phyloP scores from a whole-genome alignment of 2,797 vertebrate species.

The Parauchenoglanis ngamensis region DNA sequence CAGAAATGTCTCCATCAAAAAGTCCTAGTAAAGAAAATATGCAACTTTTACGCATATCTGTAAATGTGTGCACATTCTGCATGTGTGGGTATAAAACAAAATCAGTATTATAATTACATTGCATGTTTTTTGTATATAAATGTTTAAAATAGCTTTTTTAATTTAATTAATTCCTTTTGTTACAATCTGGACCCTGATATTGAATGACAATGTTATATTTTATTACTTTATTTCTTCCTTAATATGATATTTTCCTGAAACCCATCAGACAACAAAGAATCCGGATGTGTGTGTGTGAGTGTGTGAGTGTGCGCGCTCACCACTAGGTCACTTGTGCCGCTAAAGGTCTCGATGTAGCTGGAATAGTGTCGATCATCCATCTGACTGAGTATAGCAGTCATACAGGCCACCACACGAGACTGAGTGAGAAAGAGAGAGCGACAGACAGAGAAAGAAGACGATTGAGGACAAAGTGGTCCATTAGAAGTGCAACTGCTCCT shows the following conservation, averaged over 20 bases:
- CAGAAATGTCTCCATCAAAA: slow-evolving; percentile 96
- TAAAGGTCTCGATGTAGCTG: slow-evolving; percentile 90
- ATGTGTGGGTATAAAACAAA: neutral
- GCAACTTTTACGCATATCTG: neutral
- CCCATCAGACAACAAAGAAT: neutral
- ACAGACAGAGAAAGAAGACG: slow-evolving; percentile 22
- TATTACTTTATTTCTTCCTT: neutral
- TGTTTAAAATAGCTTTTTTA: neutral
- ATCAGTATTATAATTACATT: neutral
- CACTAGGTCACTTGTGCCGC: slow-evolving; percentile 85
- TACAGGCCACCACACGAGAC: slow-evolving; percentile 95
- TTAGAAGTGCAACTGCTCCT: slow-evolving; percentile 32
- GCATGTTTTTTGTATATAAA: neutral
- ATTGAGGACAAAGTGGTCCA: slow-evolving; percentile 37
- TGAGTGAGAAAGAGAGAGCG: slow-evolving; percentile 61
- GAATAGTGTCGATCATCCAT: slow-evolving; percentile 91
- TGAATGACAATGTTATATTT: neutral
- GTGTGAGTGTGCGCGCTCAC: slow-evolving; percentile 72
- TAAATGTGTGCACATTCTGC: slow-evolving; percentile 5
- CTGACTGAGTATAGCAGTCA: slow-evolving; percentile 95
- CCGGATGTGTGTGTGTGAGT: slow-evolving; percentile 14
- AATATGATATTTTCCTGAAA: neutral
- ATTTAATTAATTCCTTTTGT: neutral
- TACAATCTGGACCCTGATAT: neutral
- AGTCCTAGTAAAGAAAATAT: slow-evolving; percentile 79